These are phyloP conservation scores for Dicentrarchus labrax DNA, from an alignment of 2,113 vertebrate genomes.

Conservation along the genomic window DNA sequence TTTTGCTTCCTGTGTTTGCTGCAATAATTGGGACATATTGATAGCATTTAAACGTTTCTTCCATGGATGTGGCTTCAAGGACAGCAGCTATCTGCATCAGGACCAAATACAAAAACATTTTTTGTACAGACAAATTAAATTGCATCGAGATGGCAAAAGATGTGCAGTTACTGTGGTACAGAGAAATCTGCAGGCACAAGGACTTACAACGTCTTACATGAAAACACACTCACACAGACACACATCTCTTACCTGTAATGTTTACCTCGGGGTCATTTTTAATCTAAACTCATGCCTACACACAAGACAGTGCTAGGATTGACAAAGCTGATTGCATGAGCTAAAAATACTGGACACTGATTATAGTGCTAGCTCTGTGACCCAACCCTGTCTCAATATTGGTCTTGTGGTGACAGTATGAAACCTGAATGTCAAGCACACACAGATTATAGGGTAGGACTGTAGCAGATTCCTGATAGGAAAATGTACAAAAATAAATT, in stretches of 20 bases:
- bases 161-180: neutral
- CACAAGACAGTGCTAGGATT: neutral
- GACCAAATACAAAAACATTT: slow-evolving; percentile 20
- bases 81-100: slow-evolving; percentile 3
- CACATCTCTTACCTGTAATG: neutral
- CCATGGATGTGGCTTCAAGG: slow-evolving; percentile 37
- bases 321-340: slow-evolving; percentile 3
- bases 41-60: slow-evolving; percentile 35
- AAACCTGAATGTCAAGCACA: neutral
- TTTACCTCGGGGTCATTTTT: slow-evolving; percentile 42
- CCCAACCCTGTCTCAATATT: no score
- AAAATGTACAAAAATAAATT: neutral
- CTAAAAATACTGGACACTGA: neutral
- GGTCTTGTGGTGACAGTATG: no score
- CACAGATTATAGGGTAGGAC: neutral
- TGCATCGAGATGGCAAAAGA: neutral
- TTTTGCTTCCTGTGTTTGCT: slow-evolving; percentile 7
- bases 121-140: neutral
- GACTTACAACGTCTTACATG: neutral
- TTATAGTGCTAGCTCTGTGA: no score
- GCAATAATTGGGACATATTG: slow-evolving; percentile 47
- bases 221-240: slow-evolving; percentile 4
- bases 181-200: neutral
- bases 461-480: neutral
- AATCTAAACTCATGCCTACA: slow-evolving; percentile 36